Evolutionary conservation across 1,140 invertebrate species (phyloP).

Genomic region (Papilio dardanus): DNA sequence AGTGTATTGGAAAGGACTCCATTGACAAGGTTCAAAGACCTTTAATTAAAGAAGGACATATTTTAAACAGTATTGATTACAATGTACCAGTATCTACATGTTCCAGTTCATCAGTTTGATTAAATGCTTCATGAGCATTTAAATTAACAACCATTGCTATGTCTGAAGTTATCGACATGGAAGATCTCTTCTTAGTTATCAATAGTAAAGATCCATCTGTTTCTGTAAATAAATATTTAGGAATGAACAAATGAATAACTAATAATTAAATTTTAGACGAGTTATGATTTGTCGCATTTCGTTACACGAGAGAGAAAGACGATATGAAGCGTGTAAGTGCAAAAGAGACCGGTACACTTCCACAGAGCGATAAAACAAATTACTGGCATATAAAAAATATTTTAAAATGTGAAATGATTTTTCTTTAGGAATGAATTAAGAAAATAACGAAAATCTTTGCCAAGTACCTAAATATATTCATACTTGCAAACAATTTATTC

Average conservation of each 20-base stretch:
- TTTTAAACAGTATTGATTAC: too few relatives aligned
- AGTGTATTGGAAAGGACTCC: too few relatives aligned
- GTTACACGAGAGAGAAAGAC: not conserved
- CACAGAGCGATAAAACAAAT: not conserved
- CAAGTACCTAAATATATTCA: conserved; percentile 20
- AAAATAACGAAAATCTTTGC: not conserved
- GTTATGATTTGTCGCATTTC: not conserved
- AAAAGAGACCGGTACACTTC: not conserved
- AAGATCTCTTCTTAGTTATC: conserved; percentile 18
- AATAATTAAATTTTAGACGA: not conserved
- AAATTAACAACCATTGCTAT: not conserved
- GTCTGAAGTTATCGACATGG: not conserved
- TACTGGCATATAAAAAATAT: not conserved
- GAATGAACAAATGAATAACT: too few relatives aligned
- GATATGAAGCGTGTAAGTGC: not conserved
- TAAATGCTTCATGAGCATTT: conserved; percentile 9
- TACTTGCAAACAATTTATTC: conserved; percentile 24
- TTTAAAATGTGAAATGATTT: too few relatives aligned
- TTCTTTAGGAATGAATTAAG: not conserved
- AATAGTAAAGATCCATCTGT: conserved; percentile 3
- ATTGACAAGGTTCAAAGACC: too few relatives aligned
- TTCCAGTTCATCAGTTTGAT: conserved; percentile 20
- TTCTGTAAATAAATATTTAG: too few relatives aligned
- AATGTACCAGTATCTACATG: conserved; percentile 1
- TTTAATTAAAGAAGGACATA: too few relatives aligned